Evolutionary conservation across 2,113 vertebrate genomes (phyloP).

Genomic region (Brachyhypopomus gauderio): DNA sequence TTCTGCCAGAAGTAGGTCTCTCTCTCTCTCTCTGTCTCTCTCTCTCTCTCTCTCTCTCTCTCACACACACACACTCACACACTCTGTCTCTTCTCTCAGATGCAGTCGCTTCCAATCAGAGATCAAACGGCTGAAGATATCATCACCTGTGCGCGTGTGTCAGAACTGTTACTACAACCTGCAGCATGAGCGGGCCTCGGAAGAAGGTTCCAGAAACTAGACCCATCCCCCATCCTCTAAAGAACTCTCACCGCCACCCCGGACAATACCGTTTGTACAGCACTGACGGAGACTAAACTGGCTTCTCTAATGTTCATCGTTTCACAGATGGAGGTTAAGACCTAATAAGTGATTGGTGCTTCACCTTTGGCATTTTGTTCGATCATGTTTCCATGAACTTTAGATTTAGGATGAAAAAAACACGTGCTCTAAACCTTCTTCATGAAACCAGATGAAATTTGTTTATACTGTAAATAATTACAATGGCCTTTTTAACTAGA

Average conservation of each 20-base stretch:
- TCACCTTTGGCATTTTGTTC: slow-evolving; percentile 49
- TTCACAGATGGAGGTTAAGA: slow-evolving; percentile 31
- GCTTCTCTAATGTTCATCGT: slow-evolving; percentile 66
- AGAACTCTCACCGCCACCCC: slow-evolving; percentile 48
- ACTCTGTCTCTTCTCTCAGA: slow-evolving; percentile 65
- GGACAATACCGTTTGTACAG: slow-evolving; percentile 63
- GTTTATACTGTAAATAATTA: slow-evolving; percentile 96
- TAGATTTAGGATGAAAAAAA: slow-evolving; percentile 73
- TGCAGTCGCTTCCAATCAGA: slow-evolving; percentile 98
- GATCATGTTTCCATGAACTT: slow-evolving; percentile 74
- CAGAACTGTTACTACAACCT: slow-evolving; percentile 99
- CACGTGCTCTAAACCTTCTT: slow-evolving; percentile 71
- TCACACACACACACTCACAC: neutral
- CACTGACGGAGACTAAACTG: slow-evolving; percentile 67
- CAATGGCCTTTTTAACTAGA: slow-evolving; percentile 91
- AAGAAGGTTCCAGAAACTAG: slow-evolving; percentile 86
- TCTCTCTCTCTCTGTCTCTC: neutral
- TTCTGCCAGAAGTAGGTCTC: slow-evolving; percentile 96
- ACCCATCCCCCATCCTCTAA: neutral
- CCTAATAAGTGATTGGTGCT: slow-evolving; percentile 1
- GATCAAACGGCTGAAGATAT: slow-evolving; percentile 97
- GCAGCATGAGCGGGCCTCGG: slow-evolving; percentile 86
- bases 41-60: neutral
- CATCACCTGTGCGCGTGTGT: slow-evolving; percentile 94
- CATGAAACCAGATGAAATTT: slow-evolving; percentile 66